These are phyloP conservation scores for Athene cunicularia DNA, from an alignment of 2,113 vertebrate genomes.

Conservation along the genomic window DNA sequence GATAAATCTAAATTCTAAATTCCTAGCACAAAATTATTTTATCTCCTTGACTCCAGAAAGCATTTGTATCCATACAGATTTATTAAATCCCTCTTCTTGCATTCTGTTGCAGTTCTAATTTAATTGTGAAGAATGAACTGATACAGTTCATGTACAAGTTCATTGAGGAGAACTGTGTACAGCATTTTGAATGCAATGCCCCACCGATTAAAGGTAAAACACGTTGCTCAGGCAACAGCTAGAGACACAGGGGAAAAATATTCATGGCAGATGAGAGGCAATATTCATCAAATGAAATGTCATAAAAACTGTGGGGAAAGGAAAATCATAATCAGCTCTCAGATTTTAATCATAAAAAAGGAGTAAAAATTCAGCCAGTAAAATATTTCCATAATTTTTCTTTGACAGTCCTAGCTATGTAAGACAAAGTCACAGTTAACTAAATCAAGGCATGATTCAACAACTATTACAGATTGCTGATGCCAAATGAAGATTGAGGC, in stretches of 20 bases:
- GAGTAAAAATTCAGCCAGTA: constrained; percentile 29
- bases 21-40: neutral
- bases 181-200: neutral
- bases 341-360: constrained; percentile 26
- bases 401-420: neutral
- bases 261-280: neutral
- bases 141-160: neutral
- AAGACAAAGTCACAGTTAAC: constrained; percentile 3
- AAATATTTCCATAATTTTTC: neutral
- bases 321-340: constrained; percentile 1
- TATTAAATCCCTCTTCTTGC: neutral
- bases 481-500: neutral
- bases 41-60: neutral
- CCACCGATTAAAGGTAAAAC: neutral
- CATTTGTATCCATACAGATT: neutral
- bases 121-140: neutral
- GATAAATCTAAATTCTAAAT: neutral
- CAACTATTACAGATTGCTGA: constrained; percentile 27
- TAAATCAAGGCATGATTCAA: constrained; percentile 50
- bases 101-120: neutral
- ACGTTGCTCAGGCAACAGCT: constrained; percentile 25
- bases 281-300: constrained; percentile 5
- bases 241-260: neutral
- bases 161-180: neutral
- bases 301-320: neutral